These are phyloP conservation scores for Phoeniculus purpureus DNA, from an alignment of 2,797 vertebrate species.

Conservation along the genomic window DNA sequence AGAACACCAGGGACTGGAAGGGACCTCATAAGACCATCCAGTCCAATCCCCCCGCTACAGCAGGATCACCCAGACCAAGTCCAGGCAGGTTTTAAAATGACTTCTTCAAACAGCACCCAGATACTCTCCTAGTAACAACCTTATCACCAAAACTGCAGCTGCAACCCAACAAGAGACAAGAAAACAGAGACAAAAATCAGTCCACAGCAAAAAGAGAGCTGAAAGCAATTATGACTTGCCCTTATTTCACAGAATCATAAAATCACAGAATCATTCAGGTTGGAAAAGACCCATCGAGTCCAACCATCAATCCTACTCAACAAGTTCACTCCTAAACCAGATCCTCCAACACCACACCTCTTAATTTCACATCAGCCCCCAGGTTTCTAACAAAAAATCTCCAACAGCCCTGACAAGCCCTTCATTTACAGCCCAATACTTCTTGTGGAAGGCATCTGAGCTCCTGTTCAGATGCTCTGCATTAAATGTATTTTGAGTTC, in stretches of 20 bases:
- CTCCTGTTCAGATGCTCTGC: background rate
- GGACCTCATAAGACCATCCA: too few species aligned
- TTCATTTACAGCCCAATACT: background rate
- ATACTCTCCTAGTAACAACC: background rate
- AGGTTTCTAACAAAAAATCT: background rate
- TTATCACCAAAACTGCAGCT: background rate
- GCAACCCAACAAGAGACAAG: background rate
- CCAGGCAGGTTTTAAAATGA: too few species aligned
- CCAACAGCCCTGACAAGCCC: background rate
- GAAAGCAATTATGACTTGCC: background rate
- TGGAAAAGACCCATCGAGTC: too few species aligned
- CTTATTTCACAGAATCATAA: background rate
- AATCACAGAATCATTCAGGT: too few species aligned
- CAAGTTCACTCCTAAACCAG: too few species aligned
- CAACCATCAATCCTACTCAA: too few species aligned
- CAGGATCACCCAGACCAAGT: too few species aligned
- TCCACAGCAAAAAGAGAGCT: background rate
- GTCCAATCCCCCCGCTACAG: too few species aligned
- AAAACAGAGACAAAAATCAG: background rate
- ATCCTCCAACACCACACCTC: too few species aligned
- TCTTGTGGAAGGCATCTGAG: background rate
- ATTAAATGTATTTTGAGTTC: constrained; percentile 14
- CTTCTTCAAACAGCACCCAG: rapidly evolving
- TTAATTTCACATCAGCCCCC: background rate
- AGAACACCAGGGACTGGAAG: too few species aligned